Evolutionary conservation across 2,113 vertebrate species (phyloP), one percentile per base, ranked within the genome.

Genomic region (Pterocles burchelli): DNA sequence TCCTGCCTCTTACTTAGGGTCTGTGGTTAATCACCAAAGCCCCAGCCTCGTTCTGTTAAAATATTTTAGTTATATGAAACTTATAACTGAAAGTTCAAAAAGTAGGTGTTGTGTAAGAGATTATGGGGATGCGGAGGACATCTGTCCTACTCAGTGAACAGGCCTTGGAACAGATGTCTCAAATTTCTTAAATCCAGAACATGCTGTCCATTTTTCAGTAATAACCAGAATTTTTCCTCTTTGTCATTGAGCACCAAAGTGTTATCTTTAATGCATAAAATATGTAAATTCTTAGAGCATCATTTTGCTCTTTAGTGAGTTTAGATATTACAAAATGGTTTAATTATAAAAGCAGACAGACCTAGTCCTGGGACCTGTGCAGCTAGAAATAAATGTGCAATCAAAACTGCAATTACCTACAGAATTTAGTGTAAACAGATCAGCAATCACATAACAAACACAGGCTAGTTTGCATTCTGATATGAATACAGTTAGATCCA

Each of bases 351-450:
- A 98, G 98, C 98, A 99, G 98, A 98, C 98, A 98, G 98, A 98
- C 97, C 98, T 98, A 98, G 98, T 98, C 98, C 98, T 98, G 98
- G 98, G 99, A 99, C 98, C 98, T 98, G 98, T 98, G 98, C 98
- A 98, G 98, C 98, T 98, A 98, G 98, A 99, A 99, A 99, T 99
- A 99, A 99, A 99, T 98, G 99, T 98, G 99, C 98, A 99, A 99
- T 99, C 99, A 99, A 99, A 99, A 99, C 99, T 98, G 99, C 99
- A 99, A 99, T 99, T 99, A 99, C 99, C 99, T 99, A 98, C 98
- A 99, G 98, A 99, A 99, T 99, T 99, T 99, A 99, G 99, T 99
- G 99, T 99, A 99, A 99, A 99, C 99, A 99, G 99, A 99, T 99
- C 98, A 98, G 98, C 98, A 99, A 98, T 99, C 98, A 98, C 98